These are phyloP conservation scores for Hepsetus odoe DNA, from an alignment of 2,113 vertebrate genomes.

Conservation along the genomic window DNA sequence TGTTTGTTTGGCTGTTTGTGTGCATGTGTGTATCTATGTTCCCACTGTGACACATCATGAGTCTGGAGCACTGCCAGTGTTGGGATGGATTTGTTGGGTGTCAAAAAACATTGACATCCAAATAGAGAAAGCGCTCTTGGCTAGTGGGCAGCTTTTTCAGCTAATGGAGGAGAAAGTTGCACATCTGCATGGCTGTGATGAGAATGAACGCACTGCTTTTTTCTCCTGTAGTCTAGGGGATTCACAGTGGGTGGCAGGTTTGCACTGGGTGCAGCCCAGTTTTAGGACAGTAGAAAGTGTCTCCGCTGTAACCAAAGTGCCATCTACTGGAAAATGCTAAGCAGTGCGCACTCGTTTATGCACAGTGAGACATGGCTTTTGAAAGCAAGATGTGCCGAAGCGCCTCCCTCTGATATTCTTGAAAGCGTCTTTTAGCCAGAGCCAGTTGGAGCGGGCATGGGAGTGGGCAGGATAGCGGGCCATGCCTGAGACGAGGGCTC, in stretches of 20 bases:
- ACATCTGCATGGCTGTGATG: constrained; percentile 49
- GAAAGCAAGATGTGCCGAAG: constrained; percentile 59
- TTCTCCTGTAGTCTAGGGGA: background rate
- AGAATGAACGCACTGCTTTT: constrained; percentile 33
- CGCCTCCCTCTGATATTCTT: constrained; percentile 31
- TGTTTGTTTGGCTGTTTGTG: constrained; percentile 11
- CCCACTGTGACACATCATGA: constrained; percentile 26
- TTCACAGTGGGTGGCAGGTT: background rate
- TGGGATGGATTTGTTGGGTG: constrained; percentile 53
- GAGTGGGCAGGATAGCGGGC: constrained; percentile 56
- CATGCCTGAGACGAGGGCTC: constrained; percentile 56
- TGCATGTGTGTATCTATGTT: constrained; percentile 5
- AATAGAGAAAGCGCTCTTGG: constrained; percentile 41
- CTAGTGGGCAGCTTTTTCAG: constrained; percentile 40
- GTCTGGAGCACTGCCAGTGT: constrained; percentile 48
- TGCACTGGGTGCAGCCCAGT: background rate
- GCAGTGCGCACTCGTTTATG: constrained; percentile 58
- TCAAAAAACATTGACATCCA: constrained; percentile 48
- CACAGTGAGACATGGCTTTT: constrained; percentile 49
- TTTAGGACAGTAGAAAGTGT: background rate
- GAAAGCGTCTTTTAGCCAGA: constrained; percentile 62
- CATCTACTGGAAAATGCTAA: constrained; percentile 71
- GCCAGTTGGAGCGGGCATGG: constrained; percentile 69
- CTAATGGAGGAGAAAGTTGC: constrained; percentile 32
- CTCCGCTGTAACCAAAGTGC: constrained; percentile 77